Percentiles rank a stretch among this genome's conserved stretches.
Evolutionary conservation across 2,113 vertebrate genomes (phyloP).

Genomic region (human): GRCh38 chr15:78930001-78930500

Average conservation of each 20-base stretch:
- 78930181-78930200: neutral
- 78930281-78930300: no score
- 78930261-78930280: no score
- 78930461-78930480: no score
- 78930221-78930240: neutral
- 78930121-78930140: neutral
- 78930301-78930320: no score
- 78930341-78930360: no score
- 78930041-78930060: neutral
- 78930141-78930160: neutral
- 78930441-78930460: no score
- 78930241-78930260: no score
- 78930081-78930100: neutral
- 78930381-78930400: no score
- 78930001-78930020: neutral
- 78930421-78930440: no score
- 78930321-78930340: no score
- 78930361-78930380: no score
- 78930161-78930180: neutral
- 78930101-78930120: neutral
- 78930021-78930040: neutral
- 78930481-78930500: neutral
- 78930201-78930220: neutral
- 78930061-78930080: neutral
- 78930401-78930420: no score